phyloP scores from a whole-genome alignment of 2,113 vertebrate species.

The Herpailurus yagouaroundi region DNA sequence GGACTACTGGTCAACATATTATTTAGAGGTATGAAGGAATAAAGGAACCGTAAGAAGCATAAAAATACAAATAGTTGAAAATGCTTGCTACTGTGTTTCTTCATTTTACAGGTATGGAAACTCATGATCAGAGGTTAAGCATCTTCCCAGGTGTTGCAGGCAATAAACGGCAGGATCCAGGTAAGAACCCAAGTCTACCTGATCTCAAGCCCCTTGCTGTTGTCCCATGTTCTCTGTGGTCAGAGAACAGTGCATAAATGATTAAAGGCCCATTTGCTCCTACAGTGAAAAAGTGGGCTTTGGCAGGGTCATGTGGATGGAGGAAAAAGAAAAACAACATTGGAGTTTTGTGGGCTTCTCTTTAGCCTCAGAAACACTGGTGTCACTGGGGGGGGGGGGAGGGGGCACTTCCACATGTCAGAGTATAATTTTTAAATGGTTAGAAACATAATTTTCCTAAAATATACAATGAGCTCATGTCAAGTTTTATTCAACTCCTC shows the following conservation, averaged over 20 bases:
- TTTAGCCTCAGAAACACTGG: not conserved
- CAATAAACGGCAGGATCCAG: not conserved
- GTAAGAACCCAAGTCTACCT: not conserved
- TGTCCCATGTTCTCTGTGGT: not conserved
- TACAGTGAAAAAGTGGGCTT: not conserved
- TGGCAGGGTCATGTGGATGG: not conserved
- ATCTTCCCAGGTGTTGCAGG: not conserved
- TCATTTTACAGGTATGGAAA: not conserved
- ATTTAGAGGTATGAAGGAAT: not conserved
- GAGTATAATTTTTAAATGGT: conserved; percentile 32
- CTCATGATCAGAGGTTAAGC: not conserved
- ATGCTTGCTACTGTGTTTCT: not conserved
- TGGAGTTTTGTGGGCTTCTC: not conserved
- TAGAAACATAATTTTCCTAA: conserved; percentile 34
- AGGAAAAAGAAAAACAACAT: not conserved
- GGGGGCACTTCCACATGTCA: not conserved
- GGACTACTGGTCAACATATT: not conserved
- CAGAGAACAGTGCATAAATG: not conserved
- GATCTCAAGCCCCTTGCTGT: not conserved
- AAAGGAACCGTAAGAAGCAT: not conserved
- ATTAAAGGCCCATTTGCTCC: not conserved
- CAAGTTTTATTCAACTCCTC: conserved; percentile 21
- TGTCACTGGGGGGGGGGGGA: not conserved
- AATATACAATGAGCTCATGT: not conserved
- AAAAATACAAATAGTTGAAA: not conserved